A percentile compares a stretch with the other conserved stretches of the same genome.
phyloP scores from a whole-genome alignment of 2,797 vertebrate species.

The Dicrostonyx torquatus region DNA sequence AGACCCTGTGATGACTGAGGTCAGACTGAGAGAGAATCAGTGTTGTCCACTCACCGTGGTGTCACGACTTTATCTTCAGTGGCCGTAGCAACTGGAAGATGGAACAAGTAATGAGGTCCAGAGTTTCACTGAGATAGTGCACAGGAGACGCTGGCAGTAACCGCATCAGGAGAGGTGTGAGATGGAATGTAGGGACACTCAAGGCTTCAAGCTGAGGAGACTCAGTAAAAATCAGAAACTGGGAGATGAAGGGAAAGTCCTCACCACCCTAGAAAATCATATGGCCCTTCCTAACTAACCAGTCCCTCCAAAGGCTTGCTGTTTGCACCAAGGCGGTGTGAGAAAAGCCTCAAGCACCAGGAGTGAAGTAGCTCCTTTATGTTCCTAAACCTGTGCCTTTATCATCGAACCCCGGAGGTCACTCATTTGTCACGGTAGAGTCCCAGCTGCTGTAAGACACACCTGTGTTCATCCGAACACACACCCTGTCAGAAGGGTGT shows the following conservation, averaged over 20 bases:
- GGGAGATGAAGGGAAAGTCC: not conserved
- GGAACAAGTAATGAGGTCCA: conserved; percentile 5
- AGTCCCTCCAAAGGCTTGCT: not conserved
- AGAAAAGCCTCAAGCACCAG: not conserved
- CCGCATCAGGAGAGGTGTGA: conserved; percentile 12
- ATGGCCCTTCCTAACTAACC: not conserved
- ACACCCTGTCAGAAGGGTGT: conserved; percentile 1
- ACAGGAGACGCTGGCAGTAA: conserved; percentile 1
- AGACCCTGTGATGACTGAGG: conserved; percentile 33
- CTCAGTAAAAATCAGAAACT: conserved; percentile 52
- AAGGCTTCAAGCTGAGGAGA: conserved; percentile 38
- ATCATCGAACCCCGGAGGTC: conserved; percentile 27
- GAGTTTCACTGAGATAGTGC: not conserved
- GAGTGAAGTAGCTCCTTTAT: not conserved
- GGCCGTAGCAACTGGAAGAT: conserved; percentile 16
- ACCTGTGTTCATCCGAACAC: conserved; percentile 41
- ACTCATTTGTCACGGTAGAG: conserved; percentile 30
- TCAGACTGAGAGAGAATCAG: conserved; percentile 56
- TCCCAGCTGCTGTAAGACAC: not conserved
- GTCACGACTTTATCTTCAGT: not conserved
- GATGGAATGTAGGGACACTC: conserved; percentile 20
- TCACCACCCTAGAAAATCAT: not conserved
- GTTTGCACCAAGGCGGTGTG: not conserved
- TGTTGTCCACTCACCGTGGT: conserved; percentile 38
- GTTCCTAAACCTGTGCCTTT: conserved; percentile 41